Evolutionary conservation across 2,797 vertebrate species (phyloP).

Genomic region (Poeciliopsis infans): DNA sequence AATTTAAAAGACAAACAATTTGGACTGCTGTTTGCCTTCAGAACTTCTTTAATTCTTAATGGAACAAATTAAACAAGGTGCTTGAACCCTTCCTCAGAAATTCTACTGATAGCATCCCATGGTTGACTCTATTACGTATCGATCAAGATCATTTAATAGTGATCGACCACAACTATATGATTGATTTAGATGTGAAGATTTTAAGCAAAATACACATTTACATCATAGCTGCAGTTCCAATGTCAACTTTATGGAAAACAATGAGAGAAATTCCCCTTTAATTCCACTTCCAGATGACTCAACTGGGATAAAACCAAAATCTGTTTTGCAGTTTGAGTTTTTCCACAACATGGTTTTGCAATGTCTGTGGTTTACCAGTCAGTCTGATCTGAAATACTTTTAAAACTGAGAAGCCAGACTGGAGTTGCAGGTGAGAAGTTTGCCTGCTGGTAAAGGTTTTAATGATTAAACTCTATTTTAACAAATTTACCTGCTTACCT

Average conservation of each 20-base stretch:
- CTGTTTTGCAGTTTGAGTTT: conserved; percentile 11
- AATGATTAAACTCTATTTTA: conserved; percentile 48
- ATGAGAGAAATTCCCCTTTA: conserved; percentile 22
- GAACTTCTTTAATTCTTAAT: background rate
- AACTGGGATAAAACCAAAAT: conserved; percentile 23
- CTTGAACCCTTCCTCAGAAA: background rate
- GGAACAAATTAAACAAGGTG: background rate
- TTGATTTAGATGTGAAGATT: background rate
- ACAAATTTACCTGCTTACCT: conserved; percentile 40
- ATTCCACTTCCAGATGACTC: conserved; percentile 20
- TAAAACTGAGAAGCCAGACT: background rate
- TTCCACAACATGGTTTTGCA: background rate
- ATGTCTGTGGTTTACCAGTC: conserved; percentile 42
- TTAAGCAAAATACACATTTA: background rate
- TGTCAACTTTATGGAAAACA: conserved; percentile 30
- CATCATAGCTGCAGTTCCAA: background rate
- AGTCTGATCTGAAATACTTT: conserved; percentile 23
- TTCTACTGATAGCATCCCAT: background rate
- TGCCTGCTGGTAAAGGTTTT: conserved; percentile 15
- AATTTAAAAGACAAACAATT: background rate
- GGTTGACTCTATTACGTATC: background rate
- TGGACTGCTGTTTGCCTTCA: background rate
- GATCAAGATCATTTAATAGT: too few species aligned
- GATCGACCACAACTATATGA: background rate
- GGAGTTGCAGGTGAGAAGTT: conserved; percentile 15